Evolutionary conservation across 2,888 invertebrate species (phyloP).

Genomic region (Mythimna ferrago): DNA sequence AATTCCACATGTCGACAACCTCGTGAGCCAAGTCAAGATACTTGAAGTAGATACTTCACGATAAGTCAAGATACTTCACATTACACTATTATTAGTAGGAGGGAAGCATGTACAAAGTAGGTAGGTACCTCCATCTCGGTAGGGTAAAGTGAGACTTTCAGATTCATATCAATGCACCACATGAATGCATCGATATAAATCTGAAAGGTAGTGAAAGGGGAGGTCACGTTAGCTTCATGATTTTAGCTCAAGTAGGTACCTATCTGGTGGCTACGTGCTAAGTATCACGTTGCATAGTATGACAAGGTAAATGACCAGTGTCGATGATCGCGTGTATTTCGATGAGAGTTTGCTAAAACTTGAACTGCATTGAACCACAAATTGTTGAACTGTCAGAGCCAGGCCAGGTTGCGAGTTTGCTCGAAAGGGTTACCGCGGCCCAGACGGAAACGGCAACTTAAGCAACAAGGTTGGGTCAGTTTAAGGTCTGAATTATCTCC

Average conservation of each 20-base stretch:
- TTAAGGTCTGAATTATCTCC: too few species aligned
- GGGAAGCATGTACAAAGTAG: not conserved
- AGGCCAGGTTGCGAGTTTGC: not conserved
- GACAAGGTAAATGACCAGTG: not conserved
- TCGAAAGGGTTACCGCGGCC: too few species aligned
- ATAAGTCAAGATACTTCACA: too few species aligned
- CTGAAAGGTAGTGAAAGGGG: conserved; percentile 16
- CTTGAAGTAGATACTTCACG: too few species aligned
- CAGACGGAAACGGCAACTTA: too few species aligned
- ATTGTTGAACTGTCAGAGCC: not conserved
- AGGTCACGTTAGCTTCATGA: not conserved
- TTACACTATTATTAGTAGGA: too few species aligned
- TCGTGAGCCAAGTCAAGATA: too few species aligned
- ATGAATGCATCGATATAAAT: conserved; percentile 10
- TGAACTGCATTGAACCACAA: not conserved
- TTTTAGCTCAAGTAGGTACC: not conserved
- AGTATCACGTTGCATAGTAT: conserved; percentile 4
- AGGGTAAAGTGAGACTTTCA: not conserved
- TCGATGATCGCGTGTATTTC: not conserved
- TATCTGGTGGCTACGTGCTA: conserved; percentile 4
- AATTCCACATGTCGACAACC: too few species aligned
- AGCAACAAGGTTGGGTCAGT: too few species aligned
- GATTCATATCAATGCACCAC: too few species aligned
- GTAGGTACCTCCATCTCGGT: too few species aligned
- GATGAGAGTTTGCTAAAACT: not conserved